Evolutionary conservation across 2,888 invertebrate species (phyloP).

Genomic region (Acleris sparsana): DNA sequence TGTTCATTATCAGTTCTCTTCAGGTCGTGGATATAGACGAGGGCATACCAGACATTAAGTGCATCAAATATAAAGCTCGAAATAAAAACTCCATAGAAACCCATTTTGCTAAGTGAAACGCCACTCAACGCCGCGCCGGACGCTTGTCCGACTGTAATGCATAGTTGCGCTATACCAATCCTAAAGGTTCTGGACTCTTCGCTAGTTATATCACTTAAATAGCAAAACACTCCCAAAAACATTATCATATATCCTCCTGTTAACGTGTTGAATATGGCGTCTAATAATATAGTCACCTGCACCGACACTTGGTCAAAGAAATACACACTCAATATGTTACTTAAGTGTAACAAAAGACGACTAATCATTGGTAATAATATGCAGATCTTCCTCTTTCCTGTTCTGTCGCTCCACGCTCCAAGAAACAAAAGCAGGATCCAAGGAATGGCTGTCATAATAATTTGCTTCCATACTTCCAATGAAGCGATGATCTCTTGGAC

Average conservation of each 20-base stretch:
- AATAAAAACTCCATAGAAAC: constrained; percentile 5
- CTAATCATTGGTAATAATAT: constrained; percentile 88
- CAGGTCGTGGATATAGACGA: background rate
- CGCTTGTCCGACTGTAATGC: constrained; percentile 9
- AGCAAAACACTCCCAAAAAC: constrained; percentile 84
- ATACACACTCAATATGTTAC: constrained; percentile 72
- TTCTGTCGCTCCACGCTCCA: constrained; percentile 86
- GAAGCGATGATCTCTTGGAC: constrained; percentile 86
- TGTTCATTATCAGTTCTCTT: background rate
- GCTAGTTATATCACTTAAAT: constrained; percentile 83
- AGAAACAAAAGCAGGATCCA: constrained; percentile 88
- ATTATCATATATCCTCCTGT: constrained; percentile 82
- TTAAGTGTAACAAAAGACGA: constrained; percentile 85
- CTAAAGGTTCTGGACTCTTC: constrained; percentile 55
- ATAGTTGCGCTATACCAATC: constrained; percentile 16
- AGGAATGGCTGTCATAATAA: constrained; percentile 88
- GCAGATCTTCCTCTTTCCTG: constrained; percentile 85
- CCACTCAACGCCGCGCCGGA: constrained; percentile 17
- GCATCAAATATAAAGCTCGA: background rate
- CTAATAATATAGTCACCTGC: constrained; percentile 77
- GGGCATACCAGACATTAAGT: background rate
- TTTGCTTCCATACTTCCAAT: constrained; percentile 89
- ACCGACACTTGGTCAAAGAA: constrained; percentile 81
- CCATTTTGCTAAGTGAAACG: background rate
- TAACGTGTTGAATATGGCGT: constrained; percentile 79